Evolutionary conservation across 1,140 invertebrate species (phyloP).

Genomic region (Metaphire vulgaris): DNA sequence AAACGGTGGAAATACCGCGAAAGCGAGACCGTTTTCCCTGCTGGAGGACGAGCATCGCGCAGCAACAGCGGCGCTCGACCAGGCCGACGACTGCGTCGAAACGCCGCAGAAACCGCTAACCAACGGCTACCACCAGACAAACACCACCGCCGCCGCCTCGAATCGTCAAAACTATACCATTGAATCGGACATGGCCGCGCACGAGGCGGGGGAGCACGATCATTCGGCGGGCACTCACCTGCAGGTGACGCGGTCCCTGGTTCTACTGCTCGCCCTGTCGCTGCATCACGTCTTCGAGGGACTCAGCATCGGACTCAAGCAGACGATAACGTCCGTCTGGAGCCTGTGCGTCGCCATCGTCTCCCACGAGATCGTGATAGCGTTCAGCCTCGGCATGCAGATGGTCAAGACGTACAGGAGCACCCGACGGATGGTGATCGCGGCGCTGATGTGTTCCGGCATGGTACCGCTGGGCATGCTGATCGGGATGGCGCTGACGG

Average conservation of each 20-base stretch:
- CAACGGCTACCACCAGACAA: background rate
- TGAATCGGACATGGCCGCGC: background rate
- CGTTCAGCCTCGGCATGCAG: constrained; percentile 60
- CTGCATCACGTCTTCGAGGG: constrained; percentile 43
- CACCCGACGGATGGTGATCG: constrained; percentile 56
- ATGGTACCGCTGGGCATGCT: constrained; percentile 63
- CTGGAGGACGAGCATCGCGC: no score
- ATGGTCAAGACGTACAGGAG: constrained; percentile 54
- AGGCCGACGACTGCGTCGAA: background rate
- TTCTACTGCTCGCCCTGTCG: constrained; percentile 39
- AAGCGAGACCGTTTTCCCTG: background rate
- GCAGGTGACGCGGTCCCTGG: constrained; percentile 28
- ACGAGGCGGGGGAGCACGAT: background rate
- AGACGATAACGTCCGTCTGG: constrained; percentile 59
- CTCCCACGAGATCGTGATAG: constrained; percentile 66
- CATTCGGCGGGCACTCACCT: background rate
- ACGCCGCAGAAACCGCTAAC: background rate
- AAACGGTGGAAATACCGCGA: background rate
- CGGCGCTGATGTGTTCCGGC: constrained; percentile 59
- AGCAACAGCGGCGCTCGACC: background rate
- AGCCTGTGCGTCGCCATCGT: constrained; percentile 59
- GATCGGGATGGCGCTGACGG: constrained; percentile 57
- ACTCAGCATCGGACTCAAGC: constrained; percentile 38
- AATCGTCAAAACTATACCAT: no score
- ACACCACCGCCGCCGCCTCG: no score